phyloP scores from a whole-genome alignment of 2,797 vertebrate genomes.

The Notamacropus eugenii region DNA sequence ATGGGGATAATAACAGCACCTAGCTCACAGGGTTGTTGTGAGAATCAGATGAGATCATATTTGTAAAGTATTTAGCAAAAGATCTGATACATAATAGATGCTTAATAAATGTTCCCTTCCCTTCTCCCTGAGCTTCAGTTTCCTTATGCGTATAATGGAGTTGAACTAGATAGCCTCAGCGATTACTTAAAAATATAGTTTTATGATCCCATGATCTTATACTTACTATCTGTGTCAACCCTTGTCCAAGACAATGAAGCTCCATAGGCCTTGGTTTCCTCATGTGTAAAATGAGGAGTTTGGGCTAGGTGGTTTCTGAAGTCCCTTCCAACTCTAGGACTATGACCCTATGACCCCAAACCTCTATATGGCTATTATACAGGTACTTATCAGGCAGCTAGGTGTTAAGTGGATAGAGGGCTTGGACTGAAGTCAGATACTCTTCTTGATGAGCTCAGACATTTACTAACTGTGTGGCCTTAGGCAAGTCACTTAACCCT shows the following conservation, averaged over 20 bases:
- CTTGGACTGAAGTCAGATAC: background rate
- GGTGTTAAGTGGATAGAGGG: background rate
- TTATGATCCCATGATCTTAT: background rate
- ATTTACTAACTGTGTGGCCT: background rate
- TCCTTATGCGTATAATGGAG: background rate
- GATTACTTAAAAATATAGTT: background rate
- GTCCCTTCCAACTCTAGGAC: background rate
- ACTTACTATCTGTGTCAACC: background rate
- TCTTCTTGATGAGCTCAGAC: background rate
- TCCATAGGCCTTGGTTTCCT: background rate
- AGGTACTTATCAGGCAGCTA: background rate
- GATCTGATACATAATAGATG: background rate
- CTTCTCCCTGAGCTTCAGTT: background rate
- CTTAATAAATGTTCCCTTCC: background rate
- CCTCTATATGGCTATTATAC: background rate
- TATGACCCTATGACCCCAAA: background rate
- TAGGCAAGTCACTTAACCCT: too few species aligned
- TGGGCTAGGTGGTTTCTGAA: background rate
- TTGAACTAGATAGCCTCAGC: background rate
- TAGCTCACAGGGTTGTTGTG: background rate
- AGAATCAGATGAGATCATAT: background rate
- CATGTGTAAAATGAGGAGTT: background rate
- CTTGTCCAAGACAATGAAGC: background rate
- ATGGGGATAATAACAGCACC: background rate
- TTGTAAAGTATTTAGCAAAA: background rate